phyloP scores from a whole-genome alignment of 2,113 vertebrate species.

The Kryptolebias marmoratus region DNA sequence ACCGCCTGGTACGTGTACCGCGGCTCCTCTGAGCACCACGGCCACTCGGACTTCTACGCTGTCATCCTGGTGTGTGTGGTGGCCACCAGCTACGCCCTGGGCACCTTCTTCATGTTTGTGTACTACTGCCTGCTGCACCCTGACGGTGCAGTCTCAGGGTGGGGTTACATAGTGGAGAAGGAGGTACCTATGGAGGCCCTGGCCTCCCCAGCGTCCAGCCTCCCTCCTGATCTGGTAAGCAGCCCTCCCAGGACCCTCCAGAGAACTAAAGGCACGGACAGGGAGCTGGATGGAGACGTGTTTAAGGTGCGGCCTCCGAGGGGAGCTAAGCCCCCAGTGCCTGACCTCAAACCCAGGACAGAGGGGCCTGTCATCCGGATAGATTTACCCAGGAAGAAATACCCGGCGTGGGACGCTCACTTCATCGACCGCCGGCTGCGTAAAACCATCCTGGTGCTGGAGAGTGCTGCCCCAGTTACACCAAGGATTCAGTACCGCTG shows the following conservation, averaged over 20 bases:
- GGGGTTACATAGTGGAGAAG: conserved; percentile 80
- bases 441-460: conserved; percentile 95
- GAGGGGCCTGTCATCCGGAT: conserved; percentile 96
- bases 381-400: conserved; percentile 96
- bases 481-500: conserved; percentile 94
- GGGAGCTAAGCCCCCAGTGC: conserved; percentile 77
- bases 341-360: conserved; percentile 84
- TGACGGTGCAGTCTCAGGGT: conserved; percentile 87
- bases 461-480: conserved; percentile 88
- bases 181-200: conserved; percentile 72
- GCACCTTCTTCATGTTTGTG: conserved; percentile 98
- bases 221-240: conserved; percentile 84
- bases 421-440: conserved; percentile 95
- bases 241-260: conserved; percentile 94
- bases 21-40: conserved; percentile 45
- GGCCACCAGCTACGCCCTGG: conserved; percentile 94
- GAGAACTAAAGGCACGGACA: conserved; percentile 93
- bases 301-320: conserved; percentile 91
- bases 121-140: conserved; percentile 98
- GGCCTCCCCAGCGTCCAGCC: conserved; percentile 65
- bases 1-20: conserved; percentile 91
- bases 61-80: conserved; percentile 92
- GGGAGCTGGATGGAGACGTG: conserved; percentile 87
- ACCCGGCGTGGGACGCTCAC: conserved; percentile 97
- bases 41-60: conserved; percentile 86